Conservation (phyloP, 2,113 vertebrate genomes). For the Stegastes partitus region DNA sequence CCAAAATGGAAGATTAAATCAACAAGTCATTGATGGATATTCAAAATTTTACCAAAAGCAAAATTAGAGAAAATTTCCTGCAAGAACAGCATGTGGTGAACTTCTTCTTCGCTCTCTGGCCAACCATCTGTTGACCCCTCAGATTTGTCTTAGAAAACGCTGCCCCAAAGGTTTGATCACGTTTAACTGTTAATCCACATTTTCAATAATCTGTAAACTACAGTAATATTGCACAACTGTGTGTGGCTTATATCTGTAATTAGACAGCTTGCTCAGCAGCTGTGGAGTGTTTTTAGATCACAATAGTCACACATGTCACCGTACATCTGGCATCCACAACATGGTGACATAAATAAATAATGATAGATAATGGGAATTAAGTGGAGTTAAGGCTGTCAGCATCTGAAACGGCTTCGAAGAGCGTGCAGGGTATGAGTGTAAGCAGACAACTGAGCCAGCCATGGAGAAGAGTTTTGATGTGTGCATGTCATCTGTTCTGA, state of each 20-base stretch:
- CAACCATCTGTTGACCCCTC: too few species aligned
- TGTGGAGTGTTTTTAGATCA: constrained; percentile 42
- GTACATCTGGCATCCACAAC: constrained; percentile 21
- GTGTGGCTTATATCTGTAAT: constrained; percentile 26
- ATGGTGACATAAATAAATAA: constrained; percentile 41
- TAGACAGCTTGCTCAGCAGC: constrained; percentile 50
- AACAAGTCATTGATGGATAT: too few species aligned
- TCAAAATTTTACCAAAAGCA: too few species aligned
- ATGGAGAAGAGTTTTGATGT: constrained; percentile 24
- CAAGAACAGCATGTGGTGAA: too few species aligned
- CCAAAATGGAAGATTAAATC: too few species aligned
- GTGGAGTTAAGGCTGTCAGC: constrained; percentile 8
- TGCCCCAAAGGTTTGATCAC: too few species aligned
- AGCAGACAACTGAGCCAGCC: constrained; percentile 11
- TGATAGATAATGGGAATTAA: constrained; percentile 33
- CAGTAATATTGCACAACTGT: constrained; percentile 30
- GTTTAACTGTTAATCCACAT: not conserved
- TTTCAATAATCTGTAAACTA: constrained; percentile 33
- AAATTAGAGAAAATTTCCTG: too few species aligned
- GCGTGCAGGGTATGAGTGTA: not conserved
- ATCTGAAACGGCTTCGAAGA: constrained; percentile 12
- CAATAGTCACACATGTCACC: constrained; percentile 19
- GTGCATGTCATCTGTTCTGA: constrained; percentile 44
- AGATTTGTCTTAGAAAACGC: too few species aligned
- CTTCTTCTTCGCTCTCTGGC: too few species aligned